These are phyloP conservation scores for Phoxinus phoxinus DNA, from an alignment of 2,113 vertebrate genomes.

Conservation along the genomic window DNA sequence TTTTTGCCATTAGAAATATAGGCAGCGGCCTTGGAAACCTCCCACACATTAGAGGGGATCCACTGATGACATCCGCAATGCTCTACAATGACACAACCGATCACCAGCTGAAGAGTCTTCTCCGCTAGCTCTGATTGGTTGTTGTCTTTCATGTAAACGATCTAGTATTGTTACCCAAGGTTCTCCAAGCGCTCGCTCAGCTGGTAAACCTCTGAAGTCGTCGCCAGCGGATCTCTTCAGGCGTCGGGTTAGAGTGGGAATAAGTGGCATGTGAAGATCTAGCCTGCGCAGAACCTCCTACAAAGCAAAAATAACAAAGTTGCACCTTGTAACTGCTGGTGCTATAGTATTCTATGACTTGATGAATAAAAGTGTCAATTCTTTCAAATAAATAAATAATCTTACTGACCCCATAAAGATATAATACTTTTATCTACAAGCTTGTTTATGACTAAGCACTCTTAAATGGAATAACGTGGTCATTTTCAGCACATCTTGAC, in stretches of 20 bases:
- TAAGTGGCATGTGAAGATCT: conserved; percentile 61
- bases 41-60: neutral
- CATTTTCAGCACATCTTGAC: conserved; percentile 54
- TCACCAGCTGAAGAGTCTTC: neutral
- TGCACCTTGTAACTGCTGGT: too few species aligned
- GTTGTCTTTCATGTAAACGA: neutral
- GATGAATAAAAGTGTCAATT: too few species aligned
- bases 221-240: conserved; percentile 67
- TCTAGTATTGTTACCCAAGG: neutral
- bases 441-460: neutral
- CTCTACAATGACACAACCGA: neutral
- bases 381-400: too few species aligned
- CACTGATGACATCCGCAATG: neutral
- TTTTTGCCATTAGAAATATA: neutral
- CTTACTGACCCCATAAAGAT: neutral
- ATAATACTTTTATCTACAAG: neutral
- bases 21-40: neutral
- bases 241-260: conserved; percentile 42
- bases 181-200: conserved; percentile 48
- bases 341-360: too few species aligned
- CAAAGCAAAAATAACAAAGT: neutral
- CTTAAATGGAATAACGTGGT: neutral
- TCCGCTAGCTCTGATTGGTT: neutral
- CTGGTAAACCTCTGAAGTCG: conserved; percentile 70
- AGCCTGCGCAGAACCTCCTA: conserved; percentile 55